Base-by-base conservation (phyloP, 2,888 invertebrate genomes). In the Andricus curvator region DNA sequence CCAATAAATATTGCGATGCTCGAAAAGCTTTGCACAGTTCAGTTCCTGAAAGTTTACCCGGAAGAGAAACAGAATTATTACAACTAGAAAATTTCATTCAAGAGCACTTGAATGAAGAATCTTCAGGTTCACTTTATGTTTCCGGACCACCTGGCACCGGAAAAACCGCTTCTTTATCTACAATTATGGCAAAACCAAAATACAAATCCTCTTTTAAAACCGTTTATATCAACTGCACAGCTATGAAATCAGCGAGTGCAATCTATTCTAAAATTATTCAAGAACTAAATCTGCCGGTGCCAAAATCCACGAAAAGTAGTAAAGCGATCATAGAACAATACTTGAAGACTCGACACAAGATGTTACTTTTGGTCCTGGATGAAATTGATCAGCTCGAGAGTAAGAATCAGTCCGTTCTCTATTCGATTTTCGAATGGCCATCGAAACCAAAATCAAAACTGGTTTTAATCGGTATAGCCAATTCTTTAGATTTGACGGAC, bases 61-160 rank as follows among this genome's bases (percentile, higher is more conserved):
- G 98, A n/a, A 94, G 99, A 81, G 97, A 98, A 89, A 93, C 94
- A 60, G 97, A 99, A 93, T 94, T 97, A 13, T 92, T 94, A 5
- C 94, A 95, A 87, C 93, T 99, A 25, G 93, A 94, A 37, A 92
- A 93, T 4, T 98, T 97, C 92, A 94, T 99, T 77, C 91, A 93
- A 20, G 93, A 94, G 15, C 96, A 97, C 91, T 91, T 98, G 79
- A 91, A 94, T 4, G 93, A 94, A 1, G 93, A 95, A 85, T 94
- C 94, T 51, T 96, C 98, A 0, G 97, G 96, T 1, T 97, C 98
- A 25, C 90, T 99, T 78, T 99, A 99, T 92, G 95, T 99, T 65
- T 99, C 98, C 62, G 99, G 99, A 1, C 98, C 98, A 37, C 99
- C 99, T 0, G 99, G 99, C 8, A 99, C 99, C 1, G 99, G 98